These are phyloP conservation scores for Rhorus exstirpatorius DNA, from an alignment of 2,888 invertebrate genomes.

Conservation along the genomic window DNA sequence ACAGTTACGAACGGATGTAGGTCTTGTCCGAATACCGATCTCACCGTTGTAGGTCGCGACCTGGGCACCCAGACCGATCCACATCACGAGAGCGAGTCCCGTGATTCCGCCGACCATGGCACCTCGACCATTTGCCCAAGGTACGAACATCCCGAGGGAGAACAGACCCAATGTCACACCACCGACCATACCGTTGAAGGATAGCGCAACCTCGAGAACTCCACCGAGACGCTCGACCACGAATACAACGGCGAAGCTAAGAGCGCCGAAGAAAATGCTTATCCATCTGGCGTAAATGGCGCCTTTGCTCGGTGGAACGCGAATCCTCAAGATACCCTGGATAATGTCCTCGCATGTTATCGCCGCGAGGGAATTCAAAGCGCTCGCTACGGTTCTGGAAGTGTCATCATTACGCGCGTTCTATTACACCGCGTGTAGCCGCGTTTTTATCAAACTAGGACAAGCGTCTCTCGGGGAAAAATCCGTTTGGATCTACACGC, in stretches of 20 bases:
- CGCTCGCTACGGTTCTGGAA: constrained; percentile 97
- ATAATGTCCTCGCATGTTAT: constrained; percentile 96
- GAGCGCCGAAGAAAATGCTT: constrained; percentile 90
- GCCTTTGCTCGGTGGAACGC: constrained; percentile 91
- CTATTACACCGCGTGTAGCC: background rate
- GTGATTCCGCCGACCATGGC: constrained; percentile 89
- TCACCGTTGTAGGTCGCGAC: constrained; percentile 87
- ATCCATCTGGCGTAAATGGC: constrained; percentile 91
- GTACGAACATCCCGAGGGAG: constrained; percentile 95
- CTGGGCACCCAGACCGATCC: constrained; percentile 91
- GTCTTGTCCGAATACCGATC: constrained; percentile 85
- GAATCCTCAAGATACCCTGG: constrained; percentile 90
- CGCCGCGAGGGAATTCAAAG: constrained; percentile 96
- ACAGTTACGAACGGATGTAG: constrained; percentile 88
- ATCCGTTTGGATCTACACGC: no score
- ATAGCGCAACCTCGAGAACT: constrained; percentile 93
- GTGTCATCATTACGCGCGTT: background rate
- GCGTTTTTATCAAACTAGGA: background rate
- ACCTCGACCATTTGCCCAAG: constrained; percentile 94
- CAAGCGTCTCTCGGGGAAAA: no score
- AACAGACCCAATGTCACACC: constrained; percentile 96
- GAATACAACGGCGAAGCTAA: constrained; percentile 94
- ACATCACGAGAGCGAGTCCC: constrained; percentile 88
- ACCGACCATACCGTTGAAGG: constrained; percentile 95
- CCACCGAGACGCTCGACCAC: constrained; percentile 95